Base-by-base conservation (phyloP, 2,113 vertebrate genomes). In the Oreochromis aureus region DNA sequence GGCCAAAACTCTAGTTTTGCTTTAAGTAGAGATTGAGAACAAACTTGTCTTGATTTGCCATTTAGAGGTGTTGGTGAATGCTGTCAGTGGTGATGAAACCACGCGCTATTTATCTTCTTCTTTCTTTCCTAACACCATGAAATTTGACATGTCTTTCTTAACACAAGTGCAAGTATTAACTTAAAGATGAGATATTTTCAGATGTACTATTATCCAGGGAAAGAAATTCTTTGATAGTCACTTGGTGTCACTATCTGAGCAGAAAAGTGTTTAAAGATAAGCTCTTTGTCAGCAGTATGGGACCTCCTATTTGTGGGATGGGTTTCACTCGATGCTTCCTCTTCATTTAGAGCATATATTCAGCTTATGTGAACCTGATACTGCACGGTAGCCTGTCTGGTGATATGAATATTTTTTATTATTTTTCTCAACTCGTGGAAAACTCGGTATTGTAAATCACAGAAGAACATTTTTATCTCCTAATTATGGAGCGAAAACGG, bases 221-320 rank as follows among this genome's bases (percentile, higher is more conserved):
- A 18, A 46, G 15, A 53, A 3, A 76, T 4, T 7, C 9, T 76
- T 19, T 76, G 24, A 16, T 12, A 30, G 24, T 76, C 69, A 76
- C 41, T 48, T 76, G 85, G 89, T 87, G 85, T 13, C 87, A 87
- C 71, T 84, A 22, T 84, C 4, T 58, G 54, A 63, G 6, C 46
- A 84, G 24, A 82, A 71, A 86, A 87, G 1, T 32, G 36, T 89
- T 59, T n/a, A 13, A 18, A 6, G 2, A 71, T 2, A 61, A 71
- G 5, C 53, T 39, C 66, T 87, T 86, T 85, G 58, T 91, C 55
- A 53, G 13, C 19, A 15, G 1, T 27, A 10, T 18, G 9, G 30
- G 15, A 81, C 84, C 84, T 85, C 89, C 69, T 18, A 18, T 87
- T 71, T 61, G 54, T 83, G 83, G 80, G 73, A 44, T 59, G 83